Evolutionary conservation across 1,140 invertebrate genomes (phyloP).

Genomic region (Chionoecetes opilio): DNA sequence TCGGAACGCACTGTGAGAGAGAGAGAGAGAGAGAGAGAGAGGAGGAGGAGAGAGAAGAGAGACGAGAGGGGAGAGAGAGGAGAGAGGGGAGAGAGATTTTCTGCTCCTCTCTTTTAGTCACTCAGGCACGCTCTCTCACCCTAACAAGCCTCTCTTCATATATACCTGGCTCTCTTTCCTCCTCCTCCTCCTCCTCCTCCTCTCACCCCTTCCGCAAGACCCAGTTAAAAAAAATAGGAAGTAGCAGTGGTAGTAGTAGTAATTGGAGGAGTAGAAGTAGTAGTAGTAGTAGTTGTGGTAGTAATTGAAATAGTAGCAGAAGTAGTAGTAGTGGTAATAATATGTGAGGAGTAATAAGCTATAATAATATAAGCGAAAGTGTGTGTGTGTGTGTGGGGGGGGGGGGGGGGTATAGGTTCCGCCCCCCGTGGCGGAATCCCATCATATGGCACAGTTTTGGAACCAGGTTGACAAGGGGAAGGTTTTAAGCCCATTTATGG

Average conservation of each 20-base stretch:
- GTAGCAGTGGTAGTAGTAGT: too few species aligned
- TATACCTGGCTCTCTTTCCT: neutral
- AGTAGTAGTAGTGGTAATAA: neutral
- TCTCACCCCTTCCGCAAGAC: neutral
- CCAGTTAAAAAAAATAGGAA: neutral
- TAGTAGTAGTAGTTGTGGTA: neutral
- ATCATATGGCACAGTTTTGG: too few species aligned
- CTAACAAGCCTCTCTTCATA: slow-evolving; percentile 20
- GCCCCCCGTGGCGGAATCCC: too few species aligned
- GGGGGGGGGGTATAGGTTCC: too few species aligned
- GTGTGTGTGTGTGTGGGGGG: neutral
- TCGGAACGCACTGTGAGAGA: neutral
- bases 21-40: slow-evolving; percentile 10
- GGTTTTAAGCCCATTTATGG: too few species aligned
- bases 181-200: slow-evolving; percentile 14
- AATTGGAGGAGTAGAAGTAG: neutral
- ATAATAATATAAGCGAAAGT: neutral
- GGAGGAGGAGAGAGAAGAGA: neutral
- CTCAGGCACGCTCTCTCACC: slow-evolving; percentile 10
- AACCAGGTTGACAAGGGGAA: too few species aligned
- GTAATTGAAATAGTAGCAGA: neutral
- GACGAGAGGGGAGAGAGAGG: neutral
- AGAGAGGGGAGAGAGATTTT: neutral
- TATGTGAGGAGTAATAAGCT: neutral
- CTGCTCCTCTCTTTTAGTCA: neutral